Evolutionary conservation across 2,888 invertebrate species (phyloP).

Genomic region (Aquatica leii): DNA sequence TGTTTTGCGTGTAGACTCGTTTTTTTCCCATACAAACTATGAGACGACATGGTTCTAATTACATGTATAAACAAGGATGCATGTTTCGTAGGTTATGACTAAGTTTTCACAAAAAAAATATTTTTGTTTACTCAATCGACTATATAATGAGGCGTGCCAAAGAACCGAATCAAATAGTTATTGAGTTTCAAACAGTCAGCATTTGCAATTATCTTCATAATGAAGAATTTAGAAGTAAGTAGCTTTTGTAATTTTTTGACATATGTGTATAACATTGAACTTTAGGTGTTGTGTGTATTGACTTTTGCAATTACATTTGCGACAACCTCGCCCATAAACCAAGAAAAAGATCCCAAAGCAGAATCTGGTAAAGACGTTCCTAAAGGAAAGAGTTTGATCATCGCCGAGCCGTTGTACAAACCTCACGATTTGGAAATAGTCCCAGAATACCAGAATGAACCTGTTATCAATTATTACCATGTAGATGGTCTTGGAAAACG

Average conservation of each 20-base stretch:
- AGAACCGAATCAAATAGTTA: too few species aligned
- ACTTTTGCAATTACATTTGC: neutral
- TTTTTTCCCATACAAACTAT: neutral
- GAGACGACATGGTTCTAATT: constrained; percentile 10
- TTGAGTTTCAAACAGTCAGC: too few species aligned
- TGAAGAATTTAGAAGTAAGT: neutral
- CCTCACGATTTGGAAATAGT: neutral
- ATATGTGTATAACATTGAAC: too few species aligned
- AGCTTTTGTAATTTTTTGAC: neutral
- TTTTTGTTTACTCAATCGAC: constrained; percentile 18
- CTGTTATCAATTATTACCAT: neutral
- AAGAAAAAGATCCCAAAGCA: neutral
- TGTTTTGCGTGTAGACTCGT: neutral
- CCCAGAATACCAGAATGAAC: too few species aligned
- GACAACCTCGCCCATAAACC: neutral
- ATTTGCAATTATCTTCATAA: neutral
- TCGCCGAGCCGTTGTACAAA: neutral
- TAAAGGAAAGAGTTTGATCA: neutral
- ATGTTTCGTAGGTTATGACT: constrained; percentile 10
- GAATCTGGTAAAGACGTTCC: neutral
- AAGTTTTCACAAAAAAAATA: constrained; percentile 20
- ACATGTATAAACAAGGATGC: constrained; percentile 14
- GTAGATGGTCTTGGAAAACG: neutral
- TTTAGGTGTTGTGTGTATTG: neutral
- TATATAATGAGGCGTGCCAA: too few species aligned